phyloP scores from a whole-genome alignment of 2,888 invertebrate species.

The Callyntrura sp. region DNA sequence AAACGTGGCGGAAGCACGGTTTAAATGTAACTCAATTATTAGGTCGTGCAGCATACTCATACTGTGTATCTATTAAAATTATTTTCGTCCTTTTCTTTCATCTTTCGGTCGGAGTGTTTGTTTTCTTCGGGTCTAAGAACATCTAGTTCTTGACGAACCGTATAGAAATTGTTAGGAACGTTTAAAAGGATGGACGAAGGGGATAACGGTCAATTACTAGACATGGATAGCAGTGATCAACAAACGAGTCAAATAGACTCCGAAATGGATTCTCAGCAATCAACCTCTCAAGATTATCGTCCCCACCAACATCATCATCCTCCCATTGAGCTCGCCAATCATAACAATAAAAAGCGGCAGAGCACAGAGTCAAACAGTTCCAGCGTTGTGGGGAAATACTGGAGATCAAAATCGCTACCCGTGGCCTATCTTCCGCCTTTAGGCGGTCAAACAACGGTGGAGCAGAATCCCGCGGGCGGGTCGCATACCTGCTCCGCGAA shows the following conservation, averaged over 20 bases:
- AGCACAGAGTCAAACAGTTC: constrained; percentile 79
- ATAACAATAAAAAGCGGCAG: constrained; percentile 68
- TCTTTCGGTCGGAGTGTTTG: background rate
- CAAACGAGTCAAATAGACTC: constrained; percentile 76
- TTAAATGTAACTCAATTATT: too few relatives aligned
- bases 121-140: background rate
- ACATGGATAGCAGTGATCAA: constrained; percentile 75
- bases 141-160: background rate
- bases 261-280: constrained; percentile 72
- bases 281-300: constrained; percentile 69
- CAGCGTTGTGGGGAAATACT: constrained; percentile 78
- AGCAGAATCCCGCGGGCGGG: constrained; percentile 8
- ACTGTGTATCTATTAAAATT: too few relatives aligned
- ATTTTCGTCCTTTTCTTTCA: too few relatives aligned
- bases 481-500: constrained; percentile 2
- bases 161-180: too few relatives aligned
- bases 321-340: constrained; percentile 50
- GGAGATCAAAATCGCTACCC: constrained; percentile 80
- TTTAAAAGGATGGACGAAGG: constrained; percentile 76
- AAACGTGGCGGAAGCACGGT: too few relatives aligned
- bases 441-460: background rate
- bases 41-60: background rate
- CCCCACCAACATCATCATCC: constrained; percentile 12
- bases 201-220: constrained; percentile 80
- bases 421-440: constrained; percentile 79